phyloP scores from a whole-genome alignment of 1,140 invertebrate genomes.

The Drosophila mojavensis region DNA sequence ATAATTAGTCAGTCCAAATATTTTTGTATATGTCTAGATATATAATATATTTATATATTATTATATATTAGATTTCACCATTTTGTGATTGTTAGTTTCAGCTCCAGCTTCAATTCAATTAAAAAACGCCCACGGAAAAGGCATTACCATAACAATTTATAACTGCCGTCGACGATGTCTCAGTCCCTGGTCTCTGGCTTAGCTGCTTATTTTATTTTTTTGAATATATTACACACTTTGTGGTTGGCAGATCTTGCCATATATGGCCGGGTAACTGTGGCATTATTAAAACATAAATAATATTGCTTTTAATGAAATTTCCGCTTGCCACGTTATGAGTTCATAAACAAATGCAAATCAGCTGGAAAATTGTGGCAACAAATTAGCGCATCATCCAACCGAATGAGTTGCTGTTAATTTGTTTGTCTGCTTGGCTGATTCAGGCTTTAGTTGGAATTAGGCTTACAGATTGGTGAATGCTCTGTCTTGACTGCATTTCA shows the following conservation, averaged over 20 bases:
- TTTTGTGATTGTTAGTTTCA: conserved; percentile 43
- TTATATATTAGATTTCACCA: conserved; percentile 64
- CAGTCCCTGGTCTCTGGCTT: conserved; percentile 50
- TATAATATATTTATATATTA: conserved; percentile 58
- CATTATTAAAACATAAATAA: conserved; percentile 80
- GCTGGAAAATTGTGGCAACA: conserved; percentile 74
- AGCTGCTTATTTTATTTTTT: conserved; percentile 59
- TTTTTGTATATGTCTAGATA: conserved; percentile 14
- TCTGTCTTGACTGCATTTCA: conserved; percentile 70
- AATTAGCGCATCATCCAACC: conserved; percentile 73
- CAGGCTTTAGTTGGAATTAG: conserved; percentile 29
- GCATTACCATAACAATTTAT: conserved; percentile 78
- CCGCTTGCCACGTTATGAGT: conserved; percentile 70
- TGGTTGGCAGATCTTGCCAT: conserved; percentile 32
- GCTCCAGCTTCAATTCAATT: conserved; percentile 60
- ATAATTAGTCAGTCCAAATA: too few relatives aligned
- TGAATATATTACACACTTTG: conserved; percentile 67
- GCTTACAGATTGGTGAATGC: conserved; percentile 68
- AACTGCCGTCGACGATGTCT: conserved; percentile 66
- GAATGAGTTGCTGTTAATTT: conserved; percentile 6
- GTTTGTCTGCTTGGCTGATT: conserved; percentile 28
- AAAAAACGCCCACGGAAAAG: conserved; percentile 68
- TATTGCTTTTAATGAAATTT: conserved; percentile 73
- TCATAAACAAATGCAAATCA: conserved; percentile 79
- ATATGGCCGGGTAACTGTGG: conserved; percentile 47